Evolutionary conservation across 2,113 vertebrate species (phyloP).

Genomic region (Xiphophorus couchianus): DNA sequence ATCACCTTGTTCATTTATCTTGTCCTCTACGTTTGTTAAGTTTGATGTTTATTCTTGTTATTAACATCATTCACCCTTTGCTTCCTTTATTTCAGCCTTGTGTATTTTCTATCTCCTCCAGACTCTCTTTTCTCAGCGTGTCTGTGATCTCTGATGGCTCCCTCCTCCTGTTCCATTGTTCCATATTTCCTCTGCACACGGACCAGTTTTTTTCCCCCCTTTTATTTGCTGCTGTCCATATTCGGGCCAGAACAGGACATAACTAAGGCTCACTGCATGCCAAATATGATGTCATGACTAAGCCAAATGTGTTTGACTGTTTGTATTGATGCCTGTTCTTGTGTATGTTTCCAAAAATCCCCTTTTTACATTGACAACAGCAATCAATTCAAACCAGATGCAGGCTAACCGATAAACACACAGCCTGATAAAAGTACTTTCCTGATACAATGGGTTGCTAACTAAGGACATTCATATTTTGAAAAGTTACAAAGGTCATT

Average conservation of each 20-base stretch:
- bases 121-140: constrained; percentile 41
- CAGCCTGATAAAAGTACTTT: constrained; percentile 2
- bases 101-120: constrained; percentile 18
- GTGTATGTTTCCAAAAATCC: constrained; percentile 33
- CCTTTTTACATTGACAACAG: constrained; percentile 31
- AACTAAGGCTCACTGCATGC: constrained; percentile 56
- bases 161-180: constrained; percentile 68
- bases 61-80: background rate
- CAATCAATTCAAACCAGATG: constrained; percentile 44
- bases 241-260: constrained; percentile 74
- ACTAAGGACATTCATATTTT: constrained; percentile 42
- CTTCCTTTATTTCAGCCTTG: background rate
- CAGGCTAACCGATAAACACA: constrained; percentile 36
- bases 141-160: constrained; percentile 51
- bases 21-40: constrained; percentile 5
- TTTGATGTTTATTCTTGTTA: background rate
- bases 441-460: constrained; percentile 14
- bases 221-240: constrained; percentile 63
- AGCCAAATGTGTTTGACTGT: constrained; percentile 40
- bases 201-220: background rate
- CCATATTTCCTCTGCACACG: constrained; percentile 67
- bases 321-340: constrained; percentile 36
- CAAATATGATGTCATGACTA: constrained; percentile 77
- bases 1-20: background rate
- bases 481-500: constrained; percentile 53